Base-by-base conservation (phyloP, 1,140 invertebrate genomes). In the Parasteatoda tepidariorum region DNA sequence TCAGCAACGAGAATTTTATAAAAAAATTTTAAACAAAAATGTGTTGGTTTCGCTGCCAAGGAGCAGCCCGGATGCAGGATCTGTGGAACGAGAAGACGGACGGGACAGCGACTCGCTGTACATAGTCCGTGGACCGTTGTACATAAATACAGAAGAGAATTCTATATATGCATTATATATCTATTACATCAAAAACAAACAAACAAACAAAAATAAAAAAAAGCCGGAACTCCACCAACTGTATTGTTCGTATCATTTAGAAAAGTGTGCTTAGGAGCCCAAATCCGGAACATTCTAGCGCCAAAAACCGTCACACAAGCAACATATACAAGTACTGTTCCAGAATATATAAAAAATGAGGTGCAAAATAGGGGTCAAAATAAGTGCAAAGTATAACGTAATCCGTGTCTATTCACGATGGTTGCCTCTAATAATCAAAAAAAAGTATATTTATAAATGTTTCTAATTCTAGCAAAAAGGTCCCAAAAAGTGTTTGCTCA, bases 201-300 rank as follows among this genome's bases (percentile, higher is more conserved):
- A n/a, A n/a, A n/a, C n/a, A n/a, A n/a, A n/a, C n/a, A n/a, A n/a
- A n/a, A n/a, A n/a, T n/a, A n/a, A n/a, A n/a, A n/a, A n/a, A n/a
- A 64, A 13, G 31, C 61, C 61, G n/a, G 61, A 48, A 79, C 75
- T 66, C 22, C 41, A 67, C 30, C 62, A 26, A 79, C 61, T 79
- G 62, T 79, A 61, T 68, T 79, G 75, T 79, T 79, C 75, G 75
- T 67, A 79, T 79, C 41, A 61, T 79, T 79, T 79, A 79, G 75
- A 67, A 48, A 79, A 79, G 75, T 79, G 75, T 79, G 75, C 75
- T 79, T 79, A 79, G 75, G 61, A 79, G 62, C 62, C 75, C 75
- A 18, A n/a, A 48, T 18, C 75, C 75, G 75, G 62, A 79, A 79
- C 75, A 28, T 30, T 79, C 31, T 55, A 54, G 59, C 75, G 75